Evolutionary conservation across 2,113 vertebrate species (phyloP).

Genomic region (Neoarius graeffei): DNA sequence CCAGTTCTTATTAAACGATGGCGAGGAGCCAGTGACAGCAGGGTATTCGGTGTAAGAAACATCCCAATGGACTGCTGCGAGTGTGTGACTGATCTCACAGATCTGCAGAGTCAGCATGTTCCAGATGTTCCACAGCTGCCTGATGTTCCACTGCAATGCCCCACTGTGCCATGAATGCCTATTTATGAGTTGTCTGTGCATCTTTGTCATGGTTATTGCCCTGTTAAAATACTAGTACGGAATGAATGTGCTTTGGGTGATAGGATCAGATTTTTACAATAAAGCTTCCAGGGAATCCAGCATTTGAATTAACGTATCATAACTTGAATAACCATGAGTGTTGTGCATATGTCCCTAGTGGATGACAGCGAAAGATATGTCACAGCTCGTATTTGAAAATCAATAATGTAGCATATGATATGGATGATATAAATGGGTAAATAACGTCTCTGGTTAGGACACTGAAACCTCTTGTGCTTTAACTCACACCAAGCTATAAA

Average conservation of each 20-base stretch:
- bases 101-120: constrained; percentile 43
- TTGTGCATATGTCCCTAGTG: background rate
- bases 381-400: background rate
- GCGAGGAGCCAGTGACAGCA: constrained; percentile 20
- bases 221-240: constrained; percentile 37
- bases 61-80: constrained; percentile 26
- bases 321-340: background rate
- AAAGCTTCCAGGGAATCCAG: background rate
- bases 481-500: background rate
- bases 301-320: constrained; percentile 6
- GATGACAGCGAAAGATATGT: background rate
- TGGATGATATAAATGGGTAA: background rate
- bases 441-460: background rate
- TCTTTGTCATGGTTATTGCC: constrained; percentile 41
- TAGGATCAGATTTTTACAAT: constrained; percentile 16
- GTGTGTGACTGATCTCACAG: constrained; percentile 40
- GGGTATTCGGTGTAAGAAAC: constrained; percentile 18
- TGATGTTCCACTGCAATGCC: constrained; percentile 28
- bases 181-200: constrained; percentile 39
- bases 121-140: constrained; percentile 52
- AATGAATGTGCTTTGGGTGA: constrained; percentile 35
- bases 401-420: background rate
- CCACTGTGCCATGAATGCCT: constrained; percentile 23
- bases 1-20: constrained; percentile 6
- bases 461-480: background rate